phyloP scores from a whole-genome alignment of 2,113 vertebrate species.

The Pteruthius melanotis region DNA sequence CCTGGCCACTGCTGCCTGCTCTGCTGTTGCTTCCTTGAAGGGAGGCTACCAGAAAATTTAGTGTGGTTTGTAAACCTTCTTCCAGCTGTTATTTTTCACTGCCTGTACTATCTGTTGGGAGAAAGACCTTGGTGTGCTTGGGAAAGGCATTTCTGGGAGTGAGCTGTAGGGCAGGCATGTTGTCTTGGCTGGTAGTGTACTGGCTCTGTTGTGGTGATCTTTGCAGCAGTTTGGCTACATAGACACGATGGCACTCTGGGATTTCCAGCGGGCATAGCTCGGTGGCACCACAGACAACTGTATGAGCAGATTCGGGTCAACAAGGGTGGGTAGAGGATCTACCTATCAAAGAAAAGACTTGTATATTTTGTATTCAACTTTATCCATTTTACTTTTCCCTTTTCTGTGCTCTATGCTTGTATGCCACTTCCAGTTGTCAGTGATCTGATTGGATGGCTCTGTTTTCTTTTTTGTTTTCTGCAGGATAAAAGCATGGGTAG shows the following conservation, averaged over 20 bases:
- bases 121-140: not conserved
- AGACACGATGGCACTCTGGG: accelerated
- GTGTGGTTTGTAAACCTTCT: not conserved
- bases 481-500: constrained; percentile 96
- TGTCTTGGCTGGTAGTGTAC: not conserved
- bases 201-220: not conserved
- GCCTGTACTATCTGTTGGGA: not conserved
- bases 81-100: not conserved
- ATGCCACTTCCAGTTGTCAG: not conserved
- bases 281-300: not conserved
- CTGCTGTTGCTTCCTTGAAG: not conserved
- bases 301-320: not conserved
- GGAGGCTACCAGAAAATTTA: not conserved
- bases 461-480: constrained; percentile 32
- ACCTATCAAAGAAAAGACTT: not conserved
- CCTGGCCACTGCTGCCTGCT: not conserved
- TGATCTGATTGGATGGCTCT: constrained; percentile 15
- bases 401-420: not conserved
- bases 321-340: not conserved
- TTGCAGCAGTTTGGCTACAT: not conserved
- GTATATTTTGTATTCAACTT: not conserved
- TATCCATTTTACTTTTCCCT: not conserved
- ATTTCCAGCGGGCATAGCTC: not conserved
- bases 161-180: not conserved
- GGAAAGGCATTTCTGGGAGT: not conserved